Evolutionary conservation across 2,113 vertebrate genomes (phyloP).

Genomic region (Mixornis gularis): DNA sequence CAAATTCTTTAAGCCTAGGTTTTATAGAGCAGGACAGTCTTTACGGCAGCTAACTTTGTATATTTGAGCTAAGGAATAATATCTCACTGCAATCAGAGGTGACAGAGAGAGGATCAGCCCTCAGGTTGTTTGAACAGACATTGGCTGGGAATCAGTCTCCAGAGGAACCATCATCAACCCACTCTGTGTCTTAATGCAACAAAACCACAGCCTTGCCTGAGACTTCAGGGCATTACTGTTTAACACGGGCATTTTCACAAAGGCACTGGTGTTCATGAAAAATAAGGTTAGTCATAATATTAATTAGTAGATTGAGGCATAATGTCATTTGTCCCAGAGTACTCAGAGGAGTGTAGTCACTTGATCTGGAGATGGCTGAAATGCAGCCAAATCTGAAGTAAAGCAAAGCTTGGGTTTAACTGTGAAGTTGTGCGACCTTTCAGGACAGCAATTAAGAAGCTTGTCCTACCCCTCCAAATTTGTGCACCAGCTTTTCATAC

Average conservation of each 20-base stretch:
- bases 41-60: not conserved
- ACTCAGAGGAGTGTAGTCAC: not conserved
- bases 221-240: not conserved
- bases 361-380: not conserved
- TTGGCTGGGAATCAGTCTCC: not conserved
- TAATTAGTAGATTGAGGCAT: not conserved
- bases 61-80: not conserved
- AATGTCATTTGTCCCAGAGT: not conserved
- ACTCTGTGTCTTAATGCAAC: not conserved
- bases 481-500: not conserved
- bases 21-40: not conserved
- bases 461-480: not conserved
- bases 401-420: not conserved
- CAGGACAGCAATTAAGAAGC: not conserved
- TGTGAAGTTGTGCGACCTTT: not conserved
- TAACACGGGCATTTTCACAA: not conserved
- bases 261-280: not conserved
- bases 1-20: not conserved
- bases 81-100: not conserved
- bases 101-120: not conserved
- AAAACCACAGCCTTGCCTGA: not conserved
- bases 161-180: not conserved
- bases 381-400: not conserved
- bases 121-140: not conserved
- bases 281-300: not conserved